Conservation (phyloP, 2,797 vertebrate genomes). For the Philypnodon macrostomus region DNA sequence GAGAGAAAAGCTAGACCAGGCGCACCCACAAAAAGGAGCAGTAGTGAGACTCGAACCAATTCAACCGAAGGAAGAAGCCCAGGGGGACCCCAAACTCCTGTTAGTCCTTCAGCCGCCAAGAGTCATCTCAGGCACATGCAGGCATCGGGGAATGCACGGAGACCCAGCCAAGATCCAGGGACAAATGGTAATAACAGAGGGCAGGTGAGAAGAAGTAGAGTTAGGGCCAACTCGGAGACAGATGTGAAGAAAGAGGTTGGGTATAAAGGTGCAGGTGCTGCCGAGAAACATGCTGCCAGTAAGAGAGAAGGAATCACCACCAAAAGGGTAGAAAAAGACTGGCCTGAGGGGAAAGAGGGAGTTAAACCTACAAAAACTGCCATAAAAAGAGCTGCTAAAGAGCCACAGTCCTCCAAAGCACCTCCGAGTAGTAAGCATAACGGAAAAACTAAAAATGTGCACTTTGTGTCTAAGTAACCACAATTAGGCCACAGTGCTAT, state of each 20-base stretch:
- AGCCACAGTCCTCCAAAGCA: conserved; percentile 61
- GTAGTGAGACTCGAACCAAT: conserved; percentile 76
- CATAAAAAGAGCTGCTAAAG: conserved; percentile 64
- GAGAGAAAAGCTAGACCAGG: conserved; percentile 65
- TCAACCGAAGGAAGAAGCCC: conserved; percentile 61
- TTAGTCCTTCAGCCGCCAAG: conserved; percentile 69
- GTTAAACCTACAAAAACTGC: conserved; percentile 56
- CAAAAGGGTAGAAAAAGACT: conserved; percentile 70
- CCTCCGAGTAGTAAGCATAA: conserved; percentile 60
- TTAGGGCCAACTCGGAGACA: conserved; percentile 66
- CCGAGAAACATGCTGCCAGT: conserved; percentile 61
- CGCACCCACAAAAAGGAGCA: conserved; percentile 71
- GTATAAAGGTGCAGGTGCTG: conserved; percentile 42
- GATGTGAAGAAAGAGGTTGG: conserved; percentile 68
- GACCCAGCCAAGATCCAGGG: conserved; percentile 55
- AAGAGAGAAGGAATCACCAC: conserved; percentile 62
- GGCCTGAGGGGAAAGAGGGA: conserved; percentile 58
- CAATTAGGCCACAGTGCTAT: conserved; percentile 7
- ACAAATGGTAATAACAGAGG: conserved; percentile 56
- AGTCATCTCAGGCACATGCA: conserved; percentile 75
- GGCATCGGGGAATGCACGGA: conserved; percentile 71
- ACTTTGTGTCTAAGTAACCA: conserved; percentile 76
- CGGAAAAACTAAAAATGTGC: conserved; percentile 76
- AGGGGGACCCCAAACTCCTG: conserved; percentile 63
- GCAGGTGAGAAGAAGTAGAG: conserved; percentile 63